phyloP scores from a whole-genome alignment of 2,888 invertebrate species.

The Tiliacea citrago region DNA sequence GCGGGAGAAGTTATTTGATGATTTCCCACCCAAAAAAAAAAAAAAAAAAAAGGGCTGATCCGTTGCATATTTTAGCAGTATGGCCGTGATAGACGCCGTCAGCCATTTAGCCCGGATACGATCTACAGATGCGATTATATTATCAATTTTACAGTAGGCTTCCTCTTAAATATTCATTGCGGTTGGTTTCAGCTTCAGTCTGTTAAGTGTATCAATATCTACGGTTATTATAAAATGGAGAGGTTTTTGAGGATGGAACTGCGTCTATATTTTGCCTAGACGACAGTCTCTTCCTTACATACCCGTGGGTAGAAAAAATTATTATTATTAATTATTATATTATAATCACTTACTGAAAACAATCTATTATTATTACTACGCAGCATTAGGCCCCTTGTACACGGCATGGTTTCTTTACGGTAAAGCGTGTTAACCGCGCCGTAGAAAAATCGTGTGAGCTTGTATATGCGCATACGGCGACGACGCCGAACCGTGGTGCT shows the following conservation, averaged over 20 bases:
- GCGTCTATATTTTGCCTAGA: too few species aligned
- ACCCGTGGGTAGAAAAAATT: neutral
- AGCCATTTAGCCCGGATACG: constrained; percentile 41
- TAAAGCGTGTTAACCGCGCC: too few species aligned
- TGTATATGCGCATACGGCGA: too few species aligned
- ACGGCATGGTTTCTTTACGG: too few species aligned
- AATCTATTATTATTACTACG: too few species aligned
- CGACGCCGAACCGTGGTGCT: too few species aligned
- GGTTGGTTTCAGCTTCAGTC: constrained; percentile 30
- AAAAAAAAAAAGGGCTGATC: constrained; percentile 12
- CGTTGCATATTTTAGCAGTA: constrained; percentile 61
- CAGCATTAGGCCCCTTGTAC: too few species aligned
- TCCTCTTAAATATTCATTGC: constrained; percentile 60
- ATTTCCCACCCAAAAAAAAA: too few species aligned
- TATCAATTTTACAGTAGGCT: constrained; percentile 60
- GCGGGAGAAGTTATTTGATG: too few species aligned
- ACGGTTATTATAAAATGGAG: constrained; percentile 34
- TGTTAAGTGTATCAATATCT: constrained; percentile 44
- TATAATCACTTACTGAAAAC: neutral
- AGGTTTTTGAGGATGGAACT: neutral
- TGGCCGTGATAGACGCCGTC: constrained; percentile 41
- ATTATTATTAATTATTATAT: too few species aligned
- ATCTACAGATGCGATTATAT: constrained; percentile 61
- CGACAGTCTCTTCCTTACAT: too few species aligned
- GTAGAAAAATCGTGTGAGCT: too few species aligned